A percentile compares a stretch with the other conserved stretches of the same genome.
Conservation (phyloP, 2,888 invertebrate species). For the Coelogynopora nodosa region DNA sequence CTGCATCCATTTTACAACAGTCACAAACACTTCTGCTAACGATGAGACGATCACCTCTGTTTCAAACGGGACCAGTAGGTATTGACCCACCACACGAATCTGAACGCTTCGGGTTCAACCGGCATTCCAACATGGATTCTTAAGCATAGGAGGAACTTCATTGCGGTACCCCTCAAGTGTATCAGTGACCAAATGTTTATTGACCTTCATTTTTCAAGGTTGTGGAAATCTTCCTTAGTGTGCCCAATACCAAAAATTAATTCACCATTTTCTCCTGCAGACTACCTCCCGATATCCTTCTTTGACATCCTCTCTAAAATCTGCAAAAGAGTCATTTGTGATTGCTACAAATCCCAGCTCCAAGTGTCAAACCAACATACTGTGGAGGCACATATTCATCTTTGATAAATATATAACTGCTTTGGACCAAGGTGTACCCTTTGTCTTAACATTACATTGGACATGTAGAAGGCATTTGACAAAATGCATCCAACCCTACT, state of each 20-base stretch:
- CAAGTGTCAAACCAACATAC: background rate
- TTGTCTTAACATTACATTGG: background rate
- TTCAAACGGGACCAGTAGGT: no score
- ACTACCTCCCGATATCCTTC: background rate
- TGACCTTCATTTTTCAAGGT: background rate
- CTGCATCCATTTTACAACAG: no score
- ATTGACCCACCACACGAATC: background rate
- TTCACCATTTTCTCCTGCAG: background rate
- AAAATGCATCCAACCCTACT: slow-evolving; percentile 26
- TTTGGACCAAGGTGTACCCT: background rate
- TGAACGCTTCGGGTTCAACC: background rate
- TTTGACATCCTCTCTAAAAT: background rate
- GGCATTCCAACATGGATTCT: background rate
- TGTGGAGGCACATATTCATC: slow-evolving; percentile 15
- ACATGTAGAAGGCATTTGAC: slow-evolving; percentile 29
- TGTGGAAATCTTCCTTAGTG: background rate
- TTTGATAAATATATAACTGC: slow-evolving; percentile 20
- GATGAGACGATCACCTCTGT: no score
- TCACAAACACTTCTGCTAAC: no score
- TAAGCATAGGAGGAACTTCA: background rate
- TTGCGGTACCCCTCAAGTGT: background rate
- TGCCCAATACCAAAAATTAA: background rate
- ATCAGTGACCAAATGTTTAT: background rate
- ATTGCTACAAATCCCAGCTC: background rate
- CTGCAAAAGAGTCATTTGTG: background rate